Evolutionary conservation across 2,797 vertebrate species (phyloP).

Genomic region (Arctocebus calabarensis): DNA sequence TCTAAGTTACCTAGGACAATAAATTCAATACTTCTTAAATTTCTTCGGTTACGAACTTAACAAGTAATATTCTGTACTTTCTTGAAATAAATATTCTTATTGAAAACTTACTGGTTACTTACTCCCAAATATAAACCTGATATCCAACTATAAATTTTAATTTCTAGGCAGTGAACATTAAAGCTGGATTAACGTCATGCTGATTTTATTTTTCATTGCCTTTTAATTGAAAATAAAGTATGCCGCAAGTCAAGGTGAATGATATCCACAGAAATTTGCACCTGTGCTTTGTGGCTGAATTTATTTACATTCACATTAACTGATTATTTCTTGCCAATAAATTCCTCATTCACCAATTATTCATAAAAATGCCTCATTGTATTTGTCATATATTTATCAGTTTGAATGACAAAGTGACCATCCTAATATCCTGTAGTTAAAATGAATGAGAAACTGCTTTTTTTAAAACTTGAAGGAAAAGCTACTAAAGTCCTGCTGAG

Average conservation of each 20-base stretch:
- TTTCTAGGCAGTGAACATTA: slow-evolving; percentile 66
- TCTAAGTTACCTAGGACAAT: neutral
- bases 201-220: slow-evolving; percentile 43
- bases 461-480: slow-evolving; percentile 14
- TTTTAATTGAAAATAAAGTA: slow-evolving; percentile 50
- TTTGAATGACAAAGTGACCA: neutral
- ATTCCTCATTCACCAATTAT: slow-evolving; percentile 2
- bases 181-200: slow-evolving; percentile 33
- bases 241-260: neutral
- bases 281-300: slow-evolving; percentile 45
- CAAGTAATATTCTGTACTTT: neutral
- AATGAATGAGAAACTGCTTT: slow-evolving; percentile 50
- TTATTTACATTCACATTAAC: slow-evolving; percentile 44
- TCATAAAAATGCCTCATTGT: slow-evolving; percentile 22
- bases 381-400: slow-evolving; percentile 19
- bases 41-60: slow-evolving; percentile 54
- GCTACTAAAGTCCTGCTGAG: neutral
- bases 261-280: neutral
- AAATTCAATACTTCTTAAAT: neutral
- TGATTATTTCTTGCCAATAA: neutral
- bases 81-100: slow-evolving; percentile 55
- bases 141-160: slow-evolving; percentile 47
- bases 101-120: slow-evolving; percentile 57
- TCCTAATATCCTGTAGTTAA: slow-evolving; percentile 35
- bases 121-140: slow-evolving; percentile 44